Conservation (phyloP, 2,113 vertebrate species). For the Kryptolebias marmoratus region DNA sequence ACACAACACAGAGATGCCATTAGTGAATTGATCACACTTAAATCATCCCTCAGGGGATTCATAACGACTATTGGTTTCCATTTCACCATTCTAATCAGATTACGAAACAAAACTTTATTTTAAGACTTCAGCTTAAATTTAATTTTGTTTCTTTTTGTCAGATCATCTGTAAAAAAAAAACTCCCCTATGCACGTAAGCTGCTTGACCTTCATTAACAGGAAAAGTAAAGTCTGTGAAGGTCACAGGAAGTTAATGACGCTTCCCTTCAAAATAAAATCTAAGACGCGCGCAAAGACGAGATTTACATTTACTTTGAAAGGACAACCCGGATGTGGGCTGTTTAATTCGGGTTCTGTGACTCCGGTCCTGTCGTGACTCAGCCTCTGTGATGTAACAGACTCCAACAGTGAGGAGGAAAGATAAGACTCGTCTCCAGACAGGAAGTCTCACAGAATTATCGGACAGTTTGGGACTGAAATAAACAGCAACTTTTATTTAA, state of each 20-base stretch:
- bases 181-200: conserved; percentile 62
- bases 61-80: neutral
- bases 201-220: neutral
- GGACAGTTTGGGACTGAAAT: too few relatives aligned
- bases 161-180: conserved; percentile 18
- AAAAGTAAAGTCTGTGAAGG: neutral
- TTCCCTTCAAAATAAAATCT: conserved; percentile 17
- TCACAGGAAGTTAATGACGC: neutral
- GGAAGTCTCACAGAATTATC: neutral
- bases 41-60: neutral
- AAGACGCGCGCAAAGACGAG: accelerated
- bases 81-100: neutral
- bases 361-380: conserved; percentile 37
- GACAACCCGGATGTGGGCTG: accelerated
- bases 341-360: accelerated
- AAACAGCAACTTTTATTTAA: neutral
- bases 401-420: neutral
- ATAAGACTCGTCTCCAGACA: neutral
- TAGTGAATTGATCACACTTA: neutral
- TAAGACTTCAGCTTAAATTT: accelerated
- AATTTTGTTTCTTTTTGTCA: accelerated
- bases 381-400: conserved; percentile 10
- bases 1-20: accelerated
- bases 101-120: neutral
- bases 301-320: neutral